Evolutionary conservation across 2,797 vertebrate species (phyloP).

Genomic region (Platyrinchus mystaceus): DNA sequence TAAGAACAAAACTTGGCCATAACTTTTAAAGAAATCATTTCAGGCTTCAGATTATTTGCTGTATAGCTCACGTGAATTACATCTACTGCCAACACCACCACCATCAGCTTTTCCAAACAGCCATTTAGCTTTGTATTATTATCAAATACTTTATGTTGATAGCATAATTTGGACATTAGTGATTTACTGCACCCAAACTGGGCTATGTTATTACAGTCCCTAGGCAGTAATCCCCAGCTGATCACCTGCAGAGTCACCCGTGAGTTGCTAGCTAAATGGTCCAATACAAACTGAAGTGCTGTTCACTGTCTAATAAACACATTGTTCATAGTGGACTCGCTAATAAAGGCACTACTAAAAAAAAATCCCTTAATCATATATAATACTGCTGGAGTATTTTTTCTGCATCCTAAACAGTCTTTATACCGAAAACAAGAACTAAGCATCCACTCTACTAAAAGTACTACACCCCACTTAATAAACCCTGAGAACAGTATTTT

Average conservation of each 20-base stretch:
- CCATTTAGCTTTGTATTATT: background rate
- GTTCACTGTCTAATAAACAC: conserved; percentile 2
- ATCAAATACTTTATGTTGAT: conserved; percentile 10
- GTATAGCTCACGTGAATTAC: background rate
- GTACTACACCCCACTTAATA: background rate
- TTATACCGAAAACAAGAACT: background rate
- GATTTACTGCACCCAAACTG: conserved; percentile 5
- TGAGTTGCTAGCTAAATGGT: background rate
- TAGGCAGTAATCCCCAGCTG: background rate
- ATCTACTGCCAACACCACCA: background rate
- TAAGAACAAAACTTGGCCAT: background rate
- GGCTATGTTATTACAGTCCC: background rate
- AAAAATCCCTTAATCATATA: conserved; percentile 33
- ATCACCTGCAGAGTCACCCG: background rate
- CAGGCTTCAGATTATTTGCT: background rate
- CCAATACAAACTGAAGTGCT: background rate
- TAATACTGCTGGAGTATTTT: conserved; percentile 27
- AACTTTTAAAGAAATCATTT: background rate
- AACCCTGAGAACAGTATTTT: background rate
- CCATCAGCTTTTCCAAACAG: background rate
- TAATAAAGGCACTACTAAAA: conserved; percentile 15
- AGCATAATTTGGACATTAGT: background rate
- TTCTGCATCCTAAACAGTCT: conserved; percentile 8
- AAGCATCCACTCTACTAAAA: background rate
- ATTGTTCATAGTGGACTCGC: background rate